A percentile compares a stretch with the other conserved stretches of the same genome.
Evolutionary conservation across 2,797 vertebrate genomes (phyloP).

Genomic region (Pangasius djambal): DNA sequence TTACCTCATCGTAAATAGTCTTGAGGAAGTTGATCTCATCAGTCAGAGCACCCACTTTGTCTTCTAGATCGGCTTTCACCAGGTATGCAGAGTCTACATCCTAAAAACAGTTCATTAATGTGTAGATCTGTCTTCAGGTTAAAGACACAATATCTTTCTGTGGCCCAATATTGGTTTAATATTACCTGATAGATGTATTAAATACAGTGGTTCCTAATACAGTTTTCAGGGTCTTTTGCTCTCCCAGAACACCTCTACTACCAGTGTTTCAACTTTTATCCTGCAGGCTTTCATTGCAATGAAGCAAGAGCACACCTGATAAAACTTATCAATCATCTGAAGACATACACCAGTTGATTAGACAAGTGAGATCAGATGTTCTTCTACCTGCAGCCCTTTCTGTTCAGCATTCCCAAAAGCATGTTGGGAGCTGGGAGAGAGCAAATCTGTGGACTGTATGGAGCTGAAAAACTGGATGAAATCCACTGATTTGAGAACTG

Average conservation of each 20-base stretch:
- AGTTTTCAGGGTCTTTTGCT: neutral
- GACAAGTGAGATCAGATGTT: neutral
- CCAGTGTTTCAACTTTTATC: neutral
- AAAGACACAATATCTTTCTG: neutral
- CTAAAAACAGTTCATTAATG: conserved; percentile 66
- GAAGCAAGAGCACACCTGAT: neutral
- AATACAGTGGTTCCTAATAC: neutral
- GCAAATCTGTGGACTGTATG: neutral
- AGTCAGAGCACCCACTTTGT: conserved; percentile 84
- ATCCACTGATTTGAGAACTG: neutral
- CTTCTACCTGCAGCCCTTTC: neutral
- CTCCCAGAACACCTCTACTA: neutral
- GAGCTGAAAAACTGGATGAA: neutral
- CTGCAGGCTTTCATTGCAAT: neutral
- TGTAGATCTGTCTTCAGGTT: neutral
- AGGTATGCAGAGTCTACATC: conserved; percentile 90
- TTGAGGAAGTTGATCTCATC: conserved; percentile 89
- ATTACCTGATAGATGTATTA: neutral
- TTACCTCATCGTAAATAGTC: conserved; percentile 86
- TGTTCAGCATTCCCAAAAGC: neutral
- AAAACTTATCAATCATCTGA: neutral
- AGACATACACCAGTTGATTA: neutral
- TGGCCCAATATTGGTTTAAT: neutral
- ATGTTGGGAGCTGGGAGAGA: neutral
- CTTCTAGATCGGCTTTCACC: conserved; percentile 89